A percentile compares a stretch with the other conserved stretches of the same genome.
These are phyloP conservation scores for Pheosia tremula DNA, from an alignment of 2,888 invertebrate species.

Conservation along the genomic window DNA sequence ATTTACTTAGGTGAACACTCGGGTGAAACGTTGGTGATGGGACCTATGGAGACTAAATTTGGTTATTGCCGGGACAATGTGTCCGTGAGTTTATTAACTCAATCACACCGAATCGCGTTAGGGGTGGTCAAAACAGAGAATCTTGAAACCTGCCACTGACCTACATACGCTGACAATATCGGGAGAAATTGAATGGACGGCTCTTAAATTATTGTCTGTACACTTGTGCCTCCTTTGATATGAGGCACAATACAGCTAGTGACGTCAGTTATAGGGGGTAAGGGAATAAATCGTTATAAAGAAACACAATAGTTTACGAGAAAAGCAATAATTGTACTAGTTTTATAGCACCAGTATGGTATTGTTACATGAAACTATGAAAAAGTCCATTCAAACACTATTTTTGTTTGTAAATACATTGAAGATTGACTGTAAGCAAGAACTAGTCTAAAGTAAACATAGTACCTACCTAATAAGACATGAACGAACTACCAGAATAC, in stretches of 20 bases:
- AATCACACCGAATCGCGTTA: constrained; percentile 10
- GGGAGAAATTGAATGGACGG: constrained; percentile 50
- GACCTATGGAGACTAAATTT: constrained; percentile 16
- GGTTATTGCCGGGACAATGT: constrained; percentile 4
- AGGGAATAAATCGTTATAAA: constrained; percentile 48
- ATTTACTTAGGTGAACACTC: constrained; percentile 34
- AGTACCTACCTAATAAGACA: too few species aligned
- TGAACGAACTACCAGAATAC: not conserved
- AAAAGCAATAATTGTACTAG: constrained; percentile 22
- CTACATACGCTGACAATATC: constrained; percentile 49
- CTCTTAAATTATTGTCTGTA: constrained; percentile 59
- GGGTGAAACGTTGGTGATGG: not conserved
- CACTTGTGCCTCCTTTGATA: constrained; percentile 40
- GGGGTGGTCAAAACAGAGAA: constrained; percentile 35
- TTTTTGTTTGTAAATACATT: too few species aligned
- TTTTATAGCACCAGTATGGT: not conserved
- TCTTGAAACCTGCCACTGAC: constrained; percentile 42
- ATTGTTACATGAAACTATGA: too few species aligned
- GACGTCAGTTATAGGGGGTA: constrained; percentile 51
- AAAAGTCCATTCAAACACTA: too few species aligned
- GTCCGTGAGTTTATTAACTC: constrained; percentile 14
- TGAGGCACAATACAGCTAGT: constrained; percentile 50
- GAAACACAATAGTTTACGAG: constrained; percentile 49
- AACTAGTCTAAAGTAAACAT: too few species aligned
- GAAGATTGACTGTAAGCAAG: too few species aligned